Base-by-base conservation (phyloP, 2,888 invertebrate species). In the Dioctria linearis region DNA sequence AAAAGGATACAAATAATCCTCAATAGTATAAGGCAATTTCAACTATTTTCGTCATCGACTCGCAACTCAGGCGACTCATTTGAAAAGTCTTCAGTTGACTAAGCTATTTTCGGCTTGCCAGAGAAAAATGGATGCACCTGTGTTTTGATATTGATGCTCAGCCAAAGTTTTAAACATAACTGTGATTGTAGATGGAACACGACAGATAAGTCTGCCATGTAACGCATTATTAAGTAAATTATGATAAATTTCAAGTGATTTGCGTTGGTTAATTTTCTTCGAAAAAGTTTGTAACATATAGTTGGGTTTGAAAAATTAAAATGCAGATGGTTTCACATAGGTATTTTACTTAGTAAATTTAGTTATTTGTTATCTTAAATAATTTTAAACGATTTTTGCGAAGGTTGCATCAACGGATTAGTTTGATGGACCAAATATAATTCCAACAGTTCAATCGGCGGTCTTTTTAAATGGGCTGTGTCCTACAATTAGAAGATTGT, bases 91-190 rank as follows among this genome's bases (percentile, higher is more conserved):
- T 84, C 85, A 4, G 82, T 87, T 3, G 86, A 88, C 80, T 79
- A 49, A 87, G 86, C 80, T 85, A 86, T 65, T 84, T 86, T 39
- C 86, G 87, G 2, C 65, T 89, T 76, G 82, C 83, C 2, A 84
- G 84, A 73, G 86, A 87, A 79, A 88, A 87, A 79, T 89, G 89
- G 89, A 88, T 86, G 5, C 89, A 89, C 83, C 78, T 89, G 73
- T 85, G 87, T 25, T 86, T 89, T 51, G 85, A 86, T 0, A 79
- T 88, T 25, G 86, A 86, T 63, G 79, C 83, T 3, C 83, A 84
- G 59, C 80, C 84, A 87, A 87, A 82, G 82, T 84, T 0, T 80
- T 89, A 46, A 85, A 86, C 43, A 79, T 89, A 1, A 85, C 84
- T 39, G 66, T 88, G 2, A 86, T 83, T 49, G 51, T 87, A 2